phyloP scores from a whole-genome alignment of 1,140 invertebrate genomes.

The Ostrea denselamellosa region DNA sequence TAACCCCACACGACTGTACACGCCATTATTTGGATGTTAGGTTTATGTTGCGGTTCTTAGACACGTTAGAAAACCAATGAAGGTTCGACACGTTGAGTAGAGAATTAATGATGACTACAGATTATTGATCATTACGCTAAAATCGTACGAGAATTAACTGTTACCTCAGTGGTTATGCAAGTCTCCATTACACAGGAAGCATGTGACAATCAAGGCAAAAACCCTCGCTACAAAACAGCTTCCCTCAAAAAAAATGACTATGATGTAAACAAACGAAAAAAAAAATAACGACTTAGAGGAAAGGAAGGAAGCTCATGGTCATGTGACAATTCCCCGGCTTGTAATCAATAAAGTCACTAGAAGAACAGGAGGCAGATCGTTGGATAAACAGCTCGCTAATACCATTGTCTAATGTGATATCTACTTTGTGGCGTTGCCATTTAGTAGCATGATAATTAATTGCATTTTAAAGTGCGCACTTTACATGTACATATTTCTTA shows the following conservation, averaged over 20 bases:
- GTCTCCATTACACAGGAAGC: background rate
- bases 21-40: background rate
- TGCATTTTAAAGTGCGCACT: too few species aligned
- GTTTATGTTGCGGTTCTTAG: background rate
- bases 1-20: background rate
- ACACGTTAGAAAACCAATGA: background rate
- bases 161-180: background rate
- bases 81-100: background rate
- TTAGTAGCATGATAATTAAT: too few species aligned
- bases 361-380: background rate
- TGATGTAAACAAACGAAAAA: background rate
- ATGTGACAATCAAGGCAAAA: background rate
- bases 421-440: too few species aligned
- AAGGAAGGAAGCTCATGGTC: background rate
- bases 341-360: background rate
- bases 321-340: background rate
- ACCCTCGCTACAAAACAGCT: background rate
- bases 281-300: background rate
- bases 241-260: conserved; percentile 1
- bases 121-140: background rate
- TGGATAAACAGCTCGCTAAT: background rate
- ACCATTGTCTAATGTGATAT: too few species aligned
- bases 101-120: background rate
- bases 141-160: background rate
- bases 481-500: too few species aligned